Base-by-base conservation (phyloP, 2,888 invertebrate species). In the Apamea anceps region DNA sequence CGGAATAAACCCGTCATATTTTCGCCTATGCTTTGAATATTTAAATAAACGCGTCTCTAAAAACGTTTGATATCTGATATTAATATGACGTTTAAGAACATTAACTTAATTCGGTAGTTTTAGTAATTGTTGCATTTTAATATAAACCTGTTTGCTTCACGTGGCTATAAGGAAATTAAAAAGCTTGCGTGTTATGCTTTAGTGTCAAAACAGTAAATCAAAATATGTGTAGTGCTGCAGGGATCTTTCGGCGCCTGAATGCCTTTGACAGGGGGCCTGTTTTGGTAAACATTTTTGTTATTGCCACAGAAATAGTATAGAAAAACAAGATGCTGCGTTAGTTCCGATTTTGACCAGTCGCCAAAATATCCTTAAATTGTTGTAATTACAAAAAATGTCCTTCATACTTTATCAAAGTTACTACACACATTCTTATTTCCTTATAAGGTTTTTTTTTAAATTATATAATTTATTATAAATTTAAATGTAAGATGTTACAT, bases 91-190 rank as follows among this genome's bases (percentile, higher is more conserved):
- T 67, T 68, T 32, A n/a, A 60, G 5, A 54, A 54, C 12, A 4
- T 28, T 67, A 68, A 60, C 60, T 18, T 32, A 72, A 32, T 72
- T 72, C 18, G 4, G 57, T 51, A 65, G 37, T 72, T 63, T 48
- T 28, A 57, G 18, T 48, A 57, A 66, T 15, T 60, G 25, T 79
- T 79, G n/a, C 32, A 65, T 79, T 79, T 65, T 65, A 72, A 48
- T 65, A 65, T 32, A 54, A 79, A 70, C 5, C 32, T 48, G 63
- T 37, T 42, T 6, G 18, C 15, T 37, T 77, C 37, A 7, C 21
- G 10, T 77, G 32, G 42, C n/a, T 37, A 32, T 75, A 62, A 60
- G 66, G 51, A 74, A 79, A 51, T 62, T 42, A 54, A 67, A 32
- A 45, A 70, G 62, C 21, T 62, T 78, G 28, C 1, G 25, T 15